A percentile compares a stretch with the other conserved stretches of the same genome.
Conservation (phyloP, 2,113 vertebrate genomes). For the Thryonomys swinderianus region DNA sequence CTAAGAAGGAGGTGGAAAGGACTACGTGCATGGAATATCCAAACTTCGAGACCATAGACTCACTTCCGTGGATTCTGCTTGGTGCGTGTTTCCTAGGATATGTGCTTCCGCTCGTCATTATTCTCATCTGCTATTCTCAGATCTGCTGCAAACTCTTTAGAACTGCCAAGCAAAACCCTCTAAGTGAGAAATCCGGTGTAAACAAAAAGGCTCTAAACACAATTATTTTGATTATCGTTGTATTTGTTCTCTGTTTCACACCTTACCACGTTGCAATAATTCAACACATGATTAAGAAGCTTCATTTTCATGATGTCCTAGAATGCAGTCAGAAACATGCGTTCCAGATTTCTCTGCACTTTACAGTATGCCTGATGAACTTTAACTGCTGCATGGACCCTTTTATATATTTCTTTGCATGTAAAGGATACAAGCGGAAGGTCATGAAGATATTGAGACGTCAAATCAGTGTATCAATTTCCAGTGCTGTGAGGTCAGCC, state of each 20-base stretch:
- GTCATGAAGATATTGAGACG: slow-evolving; percentile 92
- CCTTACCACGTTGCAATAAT: slow-evolving; percentile 95
- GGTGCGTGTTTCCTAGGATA: slow-evolving; percentile 94
- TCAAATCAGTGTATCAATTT: slow-evolving; percentile 93
- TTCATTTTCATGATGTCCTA: slow-evolving; percentile 84
- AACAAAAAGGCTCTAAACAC: slow-evolving; percentile 96
- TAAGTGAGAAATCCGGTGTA: slow-evolving; percentile 94
- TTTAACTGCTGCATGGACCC: slow-evolving; percentile 97
- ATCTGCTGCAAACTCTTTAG: slow-evolving; percentile 93
- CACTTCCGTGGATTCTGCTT: slow-evolving; percentile 92
- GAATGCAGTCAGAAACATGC: slow-evolving; percentile 87
- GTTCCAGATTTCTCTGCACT: slow-evolving; percentile 96
- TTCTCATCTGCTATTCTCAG: slow-evolving; percentile 93
- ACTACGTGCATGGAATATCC: slow-evolving; percentile 98
- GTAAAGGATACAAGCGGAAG: slow-evolving; percentile 97
- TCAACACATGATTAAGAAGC: slow-evolving; percentile 96
- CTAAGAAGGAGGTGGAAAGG: slow-evolving; percentile 80
- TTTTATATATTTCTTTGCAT: slow-evolving; percentile 98
- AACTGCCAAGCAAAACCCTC: slow-evolving; percentile 92
- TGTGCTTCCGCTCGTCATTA: slow-evolving; percentile 90
- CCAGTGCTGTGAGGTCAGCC: slow-evolving; percentile 91
- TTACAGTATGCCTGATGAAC: slow-evolving; percentile 97
- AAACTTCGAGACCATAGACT: slow-evolving; percentile 90
- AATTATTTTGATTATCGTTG: slow-evolving; percentile 95
- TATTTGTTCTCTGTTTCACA: slow-evolving; percentile 95